A percentile compares a stretch with the other conserved stretches of the same genome.
These are phyloP conservation scores for Clepsis dumicolana DNA, from an alignment of 2,888 invertebrate species.

Conservation along the genomic window DNA sequence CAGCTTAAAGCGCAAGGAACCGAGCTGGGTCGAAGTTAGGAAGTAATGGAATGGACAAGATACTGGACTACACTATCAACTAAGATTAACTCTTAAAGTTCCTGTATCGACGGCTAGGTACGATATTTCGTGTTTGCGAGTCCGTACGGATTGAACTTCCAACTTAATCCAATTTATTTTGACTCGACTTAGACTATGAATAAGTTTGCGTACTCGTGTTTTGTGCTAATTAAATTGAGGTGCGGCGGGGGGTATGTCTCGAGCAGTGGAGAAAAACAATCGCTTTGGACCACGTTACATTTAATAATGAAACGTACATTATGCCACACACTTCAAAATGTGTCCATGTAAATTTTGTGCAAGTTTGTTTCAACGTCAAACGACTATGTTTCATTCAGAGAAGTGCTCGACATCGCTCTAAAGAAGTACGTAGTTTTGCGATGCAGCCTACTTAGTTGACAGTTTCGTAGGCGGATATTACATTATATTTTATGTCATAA, in stretches of 20 bases:
- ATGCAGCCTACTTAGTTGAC: slow-evolving; percentile 1
- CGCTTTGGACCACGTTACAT: no score
- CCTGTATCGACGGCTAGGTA: slow-evolving; percentile 70
- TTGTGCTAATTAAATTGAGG: no score
- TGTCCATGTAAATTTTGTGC: not conserved
- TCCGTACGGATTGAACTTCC: slow-evolving; percentile 53
- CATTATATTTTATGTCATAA: slow-evolving; percentile 4
- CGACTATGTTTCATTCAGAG: not conserved
- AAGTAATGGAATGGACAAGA: slow-evolving; percentile 65
- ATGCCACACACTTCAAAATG: no score
- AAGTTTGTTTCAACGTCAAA: not conserved
- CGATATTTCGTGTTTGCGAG: slow-evolving; percentile 71
- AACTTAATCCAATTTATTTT: slow-evolving; percentile 47
- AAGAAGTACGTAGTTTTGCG: not conserved
- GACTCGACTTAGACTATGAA: not conserved
- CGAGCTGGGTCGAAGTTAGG: slow-evolving; percentile 60
- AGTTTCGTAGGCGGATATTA: slow-evolving; percentile 5
- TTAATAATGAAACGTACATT: no score
- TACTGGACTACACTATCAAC: slow-evolving; percentile 64
- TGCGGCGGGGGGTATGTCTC: no score
- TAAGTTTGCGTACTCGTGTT: no score
- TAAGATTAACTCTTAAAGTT: slow-evolving; percentile 78
- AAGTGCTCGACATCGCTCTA: not conserved
- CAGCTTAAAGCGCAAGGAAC: slow-evolving; percentile 53
- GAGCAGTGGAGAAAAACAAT: no score